Base-by-base conservation (phyloP, 2,888 invertebrate species). In the Bedellia somnulentella region DNA sequence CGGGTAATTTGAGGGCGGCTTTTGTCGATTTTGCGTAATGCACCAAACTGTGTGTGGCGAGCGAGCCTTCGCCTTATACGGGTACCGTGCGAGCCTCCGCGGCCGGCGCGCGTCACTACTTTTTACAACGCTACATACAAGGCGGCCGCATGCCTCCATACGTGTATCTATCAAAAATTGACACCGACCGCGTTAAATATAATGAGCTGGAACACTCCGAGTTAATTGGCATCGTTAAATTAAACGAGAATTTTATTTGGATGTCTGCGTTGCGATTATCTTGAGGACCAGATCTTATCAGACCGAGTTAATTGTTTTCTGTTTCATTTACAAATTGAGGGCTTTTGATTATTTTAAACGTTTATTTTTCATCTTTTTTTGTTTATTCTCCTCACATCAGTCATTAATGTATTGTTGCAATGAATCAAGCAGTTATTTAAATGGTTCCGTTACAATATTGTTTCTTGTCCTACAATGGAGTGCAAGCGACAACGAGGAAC, bases 1-100 rank as follows among this genome's bases (percentile, higher is more conserved):
- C 41, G 39, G 38, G 41, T 52, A 67, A 70, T 66, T 60, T 61
- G 48, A 61, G 52, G 57, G 56, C 57, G 56, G 55, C 46, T 40
- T 44, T 40, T 52, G 46, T 49, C 45, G 46, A 49, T 54, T 62
- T 62, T 57, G 59, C 57, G 57, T 60, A 63, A 63, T 59, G n/a
- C 54, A 48, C 39, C 34, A 30, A 15, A 31, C 66, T 61, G 63
- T 68, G 67, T 68, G 71, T 46, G 67, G 62, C 46, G 52, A 43
- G n/a, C n/a, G n/a, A n/a, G 26, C 36, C 32, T 23, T 24, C 30
- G 34, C 66, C 70, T 40, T 68, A 59, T 61, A 41, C 32, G 64
- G 63, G 34, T 37, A 48, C 43, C 49, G 15, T 25, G 17, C 37
- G 38, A 30, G 39, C 41, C 40, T 33, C 36, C 30, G 35, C 29